Conservation (phyloP, 2,797 vertebrate genomes). For the Hydrocynus forskahlii region DNA sequence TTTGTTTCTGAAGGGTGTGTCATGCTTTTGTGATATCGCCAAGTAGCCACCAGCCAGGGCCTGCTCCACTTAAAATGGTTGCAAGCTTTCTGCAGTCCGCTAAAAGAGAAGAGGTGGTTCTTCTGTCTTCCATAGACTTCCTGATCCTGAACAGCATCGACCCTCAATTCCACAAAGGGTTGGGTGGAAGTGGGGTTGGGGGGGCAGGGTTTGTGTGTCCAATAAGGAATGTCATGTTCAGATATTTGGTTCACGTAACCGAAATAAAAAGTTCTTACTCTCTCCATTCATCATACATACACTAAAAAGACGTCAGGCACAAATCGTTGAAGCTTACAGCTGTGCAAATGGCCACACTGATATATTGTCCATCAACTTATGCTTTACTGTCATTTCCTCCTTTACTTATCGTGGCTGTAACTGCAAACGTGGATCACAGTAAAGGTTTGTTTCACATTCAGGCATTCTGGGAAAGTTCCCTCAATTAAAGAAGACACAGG, state of each 20-base stretch:
- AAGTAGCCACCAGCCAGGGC: neutral
- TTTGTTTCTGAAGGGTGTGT: slow-evolving; percentile 18
- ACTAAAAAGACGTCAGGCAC: neutral
- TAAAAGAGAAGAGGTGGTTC: neutral
- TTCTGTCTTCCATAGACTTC: neutral
- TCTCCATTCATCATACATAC: neutral
- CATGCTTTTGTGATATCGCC: neutral
- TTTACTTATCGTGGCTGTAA: slow-evolving; percentile 14
- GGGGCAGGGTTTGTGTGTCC: no score
- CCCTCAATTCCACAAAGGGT: neutral
- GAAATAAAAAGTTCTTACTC: neutral
- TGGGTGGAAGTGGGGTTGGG: no score
- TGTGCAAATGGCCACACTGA: neutral
- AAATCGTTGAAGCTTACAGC: neutral
- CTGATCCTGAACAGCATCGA: neutral
- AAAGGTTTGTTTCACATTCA: slow-evolving; percentile 35
- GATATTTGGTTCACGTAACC: neutral
- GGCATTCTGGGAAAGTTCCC: slow-evolving; percentile 41
- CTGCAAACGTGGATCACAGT: slow-evolving; percentile 32
- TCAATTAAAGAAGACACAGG: slow-evolving; percentile 34
- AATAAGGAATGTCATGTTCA: slow-evolving; percentile 3
- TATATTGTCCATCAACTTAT: neutral
- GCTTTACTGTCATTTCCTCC: slow-evolving; percentile 9
- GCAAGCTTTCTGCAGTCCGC: neutral
- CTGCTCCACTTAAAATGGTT: neutral